Evolutionary conservation across 2,797 vertebrate species (phyloP), one percentile per base, ranked within the genome.

Genomic region (Cirrhinus mrigala): DNA sequence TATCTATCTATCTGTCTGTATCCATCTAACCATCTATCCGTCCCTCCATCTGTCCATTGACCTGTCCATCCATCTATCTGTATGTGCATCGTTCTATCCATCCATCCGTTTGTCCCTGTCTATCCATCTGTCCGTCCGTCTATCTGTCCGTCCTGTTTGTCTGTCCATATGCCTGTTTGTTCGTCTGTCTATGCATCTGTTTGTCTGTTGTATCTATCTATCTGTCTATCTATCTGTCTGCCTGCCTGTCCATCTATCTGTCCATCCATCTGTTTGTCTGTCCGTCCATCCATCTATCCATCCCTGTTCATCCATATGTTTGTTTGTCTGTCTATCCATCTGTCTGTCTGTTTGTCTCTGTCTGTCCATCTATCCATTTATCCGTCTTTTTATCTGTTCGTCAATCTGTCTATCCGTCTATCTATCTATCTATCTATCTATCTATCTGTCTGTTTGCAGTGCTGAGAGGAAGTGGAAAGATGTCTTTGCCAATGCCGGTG

Each of bases 401-500:
- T 62, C n/a, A 37, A 64, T 16, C 2, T 56, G 3, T 74, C 10
- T 29, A 7, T 18, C 24, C n/a, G 6, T 62, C 29, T 46, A 48
- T 60, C 46, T 2, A 52, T 69, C 37, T 54, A 8, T 77, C 58
- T 24, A 12, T 58, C 16, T 33, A n/a, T 24, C 33, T 15, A 9
- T 85, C 9, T 62, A 14, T 71, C 10, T 29, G 0, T 9, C 52
- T 40, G 2, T 37, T 44, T 44, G 48, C 91, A 96, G 95, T 96
- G 66, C 92, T 96, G 5, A 89, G 90, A 86, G 95, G 93, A 81
- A 93, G 40, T 91, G 94, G 91, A 44, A 96, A 94, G 91, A 96
- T 96, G 93, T 80, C 70, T 74, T 91, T 96, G 89, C 95, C 95
- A 0, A 95, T 96, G 92, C 95, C 94, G 0, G 87, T 96, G 86